These are phyloP conservation scores for Cheumatopsyche charites DNA, from an alignment of 1,140 invertebrate species.

Conservation along the genomic window DNA sequence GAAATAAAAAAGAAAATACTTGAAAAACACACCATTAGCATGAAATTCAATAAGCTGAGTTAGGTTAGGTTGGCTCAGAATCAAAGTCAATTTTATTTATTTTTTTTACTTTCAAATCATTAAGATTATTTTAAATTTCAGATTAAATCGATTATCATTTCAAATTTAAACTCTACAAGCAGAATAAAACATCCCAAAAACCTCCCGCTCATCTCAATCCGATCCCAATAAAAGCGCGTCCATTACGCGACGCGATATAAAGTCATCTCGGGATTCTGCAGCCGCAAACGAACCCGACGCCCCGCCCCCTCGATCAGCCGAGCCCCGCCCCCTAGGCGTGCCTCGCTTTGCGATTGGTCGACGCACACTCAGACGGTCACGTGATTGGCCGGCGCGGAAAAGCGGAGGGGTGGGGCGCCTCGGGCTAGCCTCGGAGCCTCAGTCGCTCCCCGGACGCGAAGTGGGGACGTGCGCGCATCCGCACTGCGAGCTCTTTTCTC, in stretches of 20 bases:
- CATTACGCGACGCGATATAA: conserved; percentile 7
- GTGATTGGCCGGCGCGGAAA: background rate
- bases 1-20: too few relatives aligned
- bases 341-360: background rate
- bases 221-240: too few relatives aligned
- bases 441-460: conserved; percentile 22
- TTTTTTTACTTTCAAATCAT: too few relatives aligned
- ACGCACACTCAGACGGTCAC: background rate
- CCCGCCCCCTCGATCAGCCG: background rate
- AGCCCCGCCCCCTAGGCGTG: background rate
- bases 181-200: too few relatives aligned
- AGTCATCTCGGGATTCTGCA: conserved; percentile 20
- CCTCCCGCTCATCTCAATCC: too few relatives aligned
- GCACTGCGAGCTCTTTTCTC: background rate
- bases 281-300: background rate
- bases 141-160: too few relatives aligned
- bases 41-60: too few relatives aligned
- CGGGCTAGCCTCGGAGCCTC: background rate
- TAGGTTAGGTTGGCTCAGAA: too few relatives aligned
- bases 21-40: too few relatives aligned
- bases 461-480: conserved; percentile 28
- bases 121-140: too few relatives aligned
- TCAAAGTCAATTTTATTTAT: too few relatives aligned
- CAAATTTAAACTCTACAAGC: too few relatives aligned
- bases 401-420: background rate